Evolutionary conservation across 2,888 invertebrate genomes (phyloP), one percentile per base, ranked within the genome.

Genomic region (Acrobasis consociella): DNA sequence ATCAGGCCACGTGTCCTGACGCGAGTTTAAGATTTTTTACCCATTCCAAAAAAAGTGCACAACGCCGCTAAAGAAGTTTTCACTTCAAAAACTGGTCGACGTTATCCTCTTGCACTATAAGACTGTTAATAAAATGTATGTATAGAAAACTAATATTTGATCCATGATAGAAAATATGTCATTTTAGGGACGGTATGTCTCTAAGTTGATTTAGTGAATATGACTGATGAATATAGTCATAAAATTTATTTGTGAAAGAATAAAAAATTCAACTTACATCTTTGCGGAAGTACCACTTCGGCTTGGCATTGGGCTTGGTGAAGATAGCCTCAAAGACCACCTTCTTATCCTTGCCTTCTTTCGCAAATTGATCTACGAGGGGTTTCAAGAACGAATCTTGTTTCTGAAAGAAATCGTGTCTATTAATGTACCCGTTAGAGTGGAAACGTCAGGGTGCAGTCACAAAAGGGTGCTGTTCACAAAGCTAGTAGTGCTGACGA

Each of bases 261-360:
- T 8, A 38, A 38, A 38, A 16, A 16, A 15, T 49, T 39, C 58
- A 79, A 95, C 97, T 95, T 93, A 97, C 98, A 93, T 98, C 97
- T 92, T 97, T 97, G 67, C 97, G 95, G 93, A 97, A 96, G 82
- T 94, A 95, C 98, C 98, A 98, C 89, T 97, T 97, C 9, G 97
- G 97, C 83, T 98, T 98, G 80, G 96, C 94, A 86, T 99, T 98
- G n/a, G 98, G 96, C 91, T 99, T 99, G 69, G 98, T 97, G 93
- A 99, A 99, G 83, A 97, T 96, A 67, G 97, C 97, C 87, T 98
- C 97, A 82, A 99, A 98, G 50, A 95, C 94, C 71, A 98, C 97
- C 89, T 97, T 97, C 87, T 98, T 98, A 89, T 99, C 99, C 89
- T 98, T 98, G 76, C 99, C 97, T 94, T 99, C 97, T 88, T 98